A percentile compares a stretch with the other conserved stretches of the same genome.
Evolutionary conservation across 2,888 invertebrate genomes (phyloP).

Genomic region (Liopterus haemorrhoidalis): DNA sequence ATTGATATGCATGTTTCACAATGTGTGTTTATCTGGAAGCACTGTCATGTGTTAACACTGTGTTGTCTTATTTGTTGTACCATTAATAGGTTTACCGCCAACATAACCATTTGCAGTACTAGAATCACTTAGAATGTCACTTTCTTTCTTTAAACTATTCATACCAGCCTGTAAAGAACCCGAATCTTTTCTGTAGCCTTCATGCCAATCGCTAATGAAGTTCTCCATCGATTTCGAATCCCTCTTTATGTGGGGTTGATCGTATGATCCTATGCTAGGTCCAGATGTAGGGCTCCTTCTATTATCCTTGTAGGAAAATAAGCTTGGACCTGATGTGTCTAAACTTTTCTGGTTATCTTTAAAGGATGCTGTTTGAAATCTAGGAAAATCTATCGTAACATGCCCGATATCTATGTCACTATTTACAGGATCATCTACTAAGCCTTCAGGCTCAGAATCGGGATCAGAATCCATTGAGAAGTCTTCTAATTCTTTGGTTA

Average conservation of each 20-base stretch:
- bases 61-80: conserved; percentile 36
- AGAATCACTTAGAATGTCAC: conserved; percentile 34
- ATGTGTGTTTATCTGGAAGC: background rate
- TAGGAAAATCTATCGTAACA: conserved; percentile 38
- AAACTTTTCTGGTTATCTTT: conserved; percentile 19
- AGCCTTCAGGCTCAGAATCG: conserved; percentile 37
- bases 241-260: conserved; percentile 4
- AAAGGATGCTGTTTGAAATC: conserved; percentile 35
- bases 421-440: conserved; percentile 29
- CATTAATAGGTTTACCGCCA: conserved; percentile 41
- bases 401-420: conserved; percentile 31
- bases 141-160: conserved; percentile 15
- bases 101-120: conserved; percentile 44
- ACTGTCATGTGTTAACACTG: conserved; percentile 14
- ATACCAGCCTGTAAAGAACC: conserved; percentile 15
- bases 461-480: conserved; percentile 36
- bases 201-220: too few species aligned
- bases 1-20: background rate
- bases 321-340: conserved; percentile 33
- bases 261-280: conserved; percentile 18
- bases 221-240: too few species aligned
- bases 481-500: conserved; percentile 36
- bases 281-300: conserved; percentile 16
- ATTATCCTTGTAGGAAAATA: conserved; percentile 22
- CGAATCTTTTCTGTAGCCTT: conserved; percentile 6